Base-by-base conservation (phyloP, 92 coral and sea anemone genomes). In the Anthopleura xanthogrammica region DNA sequence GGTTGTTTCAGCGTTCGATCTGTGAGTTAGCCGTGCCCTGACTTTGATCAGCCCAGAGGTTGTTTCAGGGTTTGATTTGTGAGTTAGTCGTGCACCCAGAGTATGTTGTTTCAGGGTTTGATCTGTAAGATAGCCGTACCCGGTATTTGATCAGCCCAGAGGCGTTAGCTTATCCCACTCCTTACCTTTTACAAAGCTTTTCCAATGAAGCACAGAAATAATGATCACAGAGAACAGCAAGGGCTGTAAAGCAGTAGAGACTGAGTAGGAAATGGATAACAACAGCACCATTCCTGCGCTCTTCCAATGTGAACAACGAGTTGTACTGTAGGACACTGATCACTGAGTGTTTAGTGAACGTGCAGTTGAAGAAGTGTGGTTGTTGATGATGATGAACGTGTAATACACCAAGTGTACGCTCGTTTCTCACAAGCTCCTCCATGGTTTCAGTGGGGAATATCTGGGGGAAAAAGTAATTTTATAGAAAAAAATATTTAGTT, bases 191-290 rank as follows among this genome's bases (percentile, higher is more conserved):
- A 79, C 99, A 97, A 54, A 97, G 91, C 79, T 97, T 97, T 80
- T 94, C 98, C 78, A 97, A 86, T 65, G 99, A 94, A 22, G 99
- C 99, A 77, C 99, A 97, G 83, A 97, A 97, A 85, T 97, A 97
- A 76, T 97, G 95, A 62, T 97, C 98, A 55, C 99, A 97, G 68
- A 97, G 83, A 24, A 94, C 79, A 17, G 98, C 94, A 20, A 97
- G 86, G 11, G 99, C 97, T 12, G 87, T 95, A 52, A 97, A 97
- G 62, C 98, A 91, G 83, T 97, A 97, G 81, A 94, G 83, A 68
- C 99, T 92, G 73, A 97, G 83, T 39, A 97, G 75, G 17, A 90
- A 60, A 85, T 97, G 99, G 46, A 97, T 84, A 6, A 94, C 46
- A 39, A 97, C 90, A 20, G 98, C 98, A 1, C 99, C 99, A 58